Evolutionary conservation across 2,113 vertebrate species (phyloP), one percentile per base, ranked within the genome.

Genomic region (Puma concolor): DNA sequence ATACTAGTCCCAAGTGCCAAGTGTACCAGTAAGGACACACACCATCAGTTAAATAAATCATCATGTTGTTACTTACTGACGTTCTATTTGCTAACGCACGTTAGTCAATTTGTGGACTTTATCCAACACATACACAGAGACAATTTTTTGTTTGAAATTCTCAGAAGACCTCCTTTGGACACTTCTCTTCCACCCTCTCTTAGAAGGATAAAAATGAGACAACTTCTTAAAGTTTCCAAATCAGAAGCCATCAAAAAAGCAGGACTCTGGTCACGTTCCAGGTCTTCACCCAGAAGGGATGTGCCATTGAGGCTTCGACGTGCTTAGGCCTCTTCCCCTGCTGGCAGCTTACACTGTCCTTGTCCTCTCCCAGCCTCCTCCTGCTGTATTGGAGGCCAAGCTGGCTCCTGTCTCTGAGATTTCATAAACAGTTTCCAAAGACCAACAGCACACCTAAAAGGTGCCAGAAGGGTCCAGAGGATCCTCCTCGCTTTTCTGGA

Each of bases 191-290:
- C 36, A 9, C 38, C 16, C 54, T 83, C 33, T 72, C 69, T 38
- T 16, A 41, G 72, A 48, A 77, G 67, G 33, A 96, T 60, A 60
- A 71, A 92, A 77, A 79, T 3, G 4, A 95, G 96, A 88, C 31
- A 60, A 60, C 4, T 79, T 71, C 85, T 71, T 16, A 57, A 95
- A 72, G 74, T 52, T 80, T 97, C 93, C 83, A 69, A 83, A 89
- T 90, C 15, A n/a, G 11, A 77, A 89, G 60, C 16, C 72, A 93
- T 54, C 87, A 52, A 38, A 52, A 38, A 74, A 96, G 31, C 81
- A 90, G 1, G 23, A 74, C 12, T 54, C 31, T 50, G 2, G 69
- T 64, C 44, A 0, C 17, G 83, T 41, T 95, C 71, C 72, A 92
- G 33, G n/a, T 69, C 66, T 91, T 60, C 41, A 17, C 92, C 1